Percentiles rank a stretch among this genome's conserved stretches.
Conservation (phyloP, 2,113 vertebrate genomes). For the Emydura subglobosa region DNA sequence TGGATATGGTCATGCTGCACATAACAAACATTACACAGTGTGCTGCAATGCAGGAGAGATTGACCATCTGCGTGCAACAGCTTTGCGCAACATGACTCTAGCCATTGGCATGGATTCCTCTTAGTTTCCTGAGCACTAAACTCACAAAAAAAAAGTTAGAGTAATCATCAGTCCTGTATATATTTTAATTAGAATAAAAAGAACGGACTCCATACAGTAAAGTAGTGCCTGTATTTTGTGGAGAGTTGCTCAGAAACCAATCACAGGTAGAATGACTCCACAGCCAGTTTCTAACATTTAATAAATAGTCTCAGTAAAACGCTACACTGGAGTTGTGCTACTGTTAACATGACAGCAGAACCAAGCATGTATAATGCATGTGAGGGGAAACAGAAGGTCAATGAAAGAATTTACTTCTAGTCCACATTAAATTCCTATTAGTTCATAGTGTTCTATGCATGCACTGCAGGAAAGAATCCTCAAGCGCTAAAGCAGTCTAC, state of each 20-base stretch:
- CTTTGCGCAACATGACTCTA: neutral
- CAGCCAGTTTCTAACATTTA: neutral
- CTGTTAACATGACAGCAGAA: neutral
- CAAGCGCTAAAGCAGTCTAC: neutral
- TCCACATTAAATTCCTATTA: neutral
- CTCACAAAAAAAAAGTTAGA: neutral
- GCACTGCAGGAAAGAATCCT: neutral
- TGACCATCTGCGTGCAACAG: neutral
- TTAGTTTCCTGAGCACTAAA: neutral
- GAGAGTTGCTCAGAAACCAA: neutral
- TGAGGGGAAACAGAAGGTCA: neutral
- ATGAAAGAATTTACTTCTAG: neutral
- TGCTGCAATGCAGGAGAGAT: accelerated
- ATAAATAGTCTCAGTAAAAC: neutral
- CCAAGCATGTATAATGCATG: neutral
- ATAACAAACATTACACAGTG: neutral
- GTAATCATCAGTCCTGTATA: neutral
- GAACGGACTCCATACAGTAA: neutral
- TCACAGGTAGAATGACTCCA: neutral
- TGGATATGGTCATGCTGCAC: neutral
- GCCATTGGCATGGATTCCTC: neutral
- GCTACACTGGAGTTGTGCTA: neutral
- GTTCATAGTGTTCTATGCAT: neutral
- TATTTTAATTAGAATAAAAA: neutral
- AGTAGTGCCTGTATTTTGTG: neutral